A percentile compares a stretch with the other conserved stretches of the same genome.
phyloP scores from a whole-genome alignment of 2,113 vertebrate species.

The Catharus bicknelli region DNA sequence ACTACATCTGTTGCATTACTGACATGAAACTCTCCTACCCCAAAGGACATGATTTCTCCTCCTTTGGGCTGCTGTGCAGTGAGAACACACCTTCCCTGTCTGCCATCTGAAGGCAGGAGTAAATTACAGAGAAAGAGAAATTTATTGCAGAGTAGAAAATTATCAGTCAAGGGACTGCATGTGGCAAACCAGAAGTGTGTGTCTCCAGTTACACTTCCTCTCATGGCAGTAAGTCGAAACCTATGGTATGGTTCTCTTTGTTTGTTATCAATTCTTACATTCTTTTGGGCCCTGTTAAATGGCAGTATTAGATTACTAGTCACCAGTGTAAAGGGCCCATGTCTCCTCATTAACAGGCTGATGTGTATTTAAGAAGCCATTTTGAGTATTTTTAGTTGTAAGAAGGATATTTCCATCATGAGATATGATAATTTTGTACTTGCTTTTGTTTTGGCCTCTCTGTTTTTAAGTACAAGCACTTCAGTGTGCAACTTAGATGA shows the following conservation, averaged over 20 bases:
- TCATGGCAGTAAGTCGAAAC: not conserved
- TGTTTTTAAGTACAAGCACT: not conserved
- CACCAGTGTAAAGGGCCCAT: not conserved
- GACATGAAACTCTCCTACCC: not conserved
- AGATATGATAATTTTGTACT: not conserved
- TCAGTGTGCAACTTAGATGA: not conserved
- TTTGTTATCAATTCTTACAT: not conserved
- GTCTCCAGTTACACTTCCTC: not conserved
- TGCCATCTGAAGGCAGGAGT: not conserved
- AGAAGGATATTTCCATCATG: not conserved
- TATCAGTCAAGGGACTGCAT: not conserved
- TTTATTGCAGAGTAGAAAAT: not conserved
- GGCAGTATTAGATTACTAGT: not conserved
- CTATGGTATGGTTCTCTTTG: not conserved
- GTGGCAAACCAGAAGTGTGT: not conserved
- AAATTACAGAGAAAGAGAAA: not conserved
- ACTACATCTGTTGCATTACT: not conserved
- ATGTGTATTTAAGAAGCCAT: not conserved
- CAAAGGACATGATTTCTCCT: not conserved
- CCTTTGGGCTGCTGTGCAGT: fast-evolving
- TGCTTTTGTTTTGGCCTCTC: not conserved
- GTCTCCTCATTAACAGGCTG: not conserved
- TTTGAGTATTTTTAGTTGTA: not conserved
- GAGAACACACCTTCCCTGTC: not conserved
- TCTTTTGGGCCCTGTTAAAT: not conserved